phyloP scores from a whole-genome alignment of 2,113 vertebrate genomes.

The Balaeniceps rex region DNA sequence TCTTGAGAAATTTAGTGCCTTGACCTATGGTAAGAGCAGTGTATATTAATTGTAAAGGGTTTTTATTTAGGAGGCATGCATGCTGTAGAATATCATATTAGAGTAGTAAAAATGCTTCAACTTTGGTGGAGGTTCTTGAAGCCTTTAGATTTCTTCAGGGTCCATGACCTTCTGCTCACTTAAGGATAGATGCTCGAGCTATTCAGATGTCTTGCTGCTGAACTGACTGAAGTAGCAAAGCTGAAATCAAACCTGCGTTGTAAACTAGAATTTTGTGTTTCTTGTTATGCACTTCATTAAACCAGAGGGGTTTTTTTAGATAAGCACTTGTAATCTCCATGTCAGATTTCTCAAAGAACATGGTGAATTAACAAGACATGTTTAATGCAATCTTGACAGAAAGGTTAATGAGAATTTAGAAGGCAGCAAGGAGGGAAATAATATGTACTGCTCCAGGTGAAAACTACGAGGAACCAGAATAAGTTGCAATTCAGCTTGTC shows the following conservation, averaged over 20 bases:
- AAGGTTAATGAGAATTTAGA: slow-evolving; percentile 63
- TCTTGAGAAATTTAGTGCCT: background rate
- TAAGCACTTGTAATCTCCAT: slow-evolving; percentile 40
- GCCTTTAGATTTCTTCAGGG: background rate
- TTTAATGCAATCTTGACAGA: slow-evolving; percentile 37
- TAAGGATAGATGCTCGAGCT: background rate
- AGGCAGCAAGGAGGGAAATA: background rate
- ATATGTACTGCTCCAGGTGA: background rate
- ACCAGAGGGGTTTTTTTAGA: background rate
- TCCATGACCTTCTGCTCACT: background rate
- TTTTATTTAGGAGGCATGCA: background rate
- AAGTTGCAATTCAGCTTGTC: background rate
- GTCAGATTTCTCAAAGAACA: slow-evolving; percentile 40
- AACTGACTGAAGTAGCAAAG: background rate
- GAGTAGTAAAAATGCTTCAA: background rate
- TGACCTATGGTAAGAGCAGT: background rate
- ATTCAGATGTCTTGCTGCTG: background rate
- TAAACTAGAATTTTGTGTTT: background rate
- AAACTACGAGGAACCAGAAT: background rate
- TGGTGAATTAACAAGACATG: slow-evolving; percentile 30
- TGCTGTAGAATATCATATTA: background rate
- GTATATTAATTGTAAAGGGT: background rate
- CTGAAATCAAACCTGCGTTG: background rate
- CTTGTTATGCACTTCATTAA: slow-evolving; percentile 4
- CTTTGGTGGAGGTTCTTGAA: background rate